Evolutionary conservation across 1,140 invertebrate species (phyloP), one percentile per base, ranked within the genome.

Genomic region (Hermetia illucens): DNA sequence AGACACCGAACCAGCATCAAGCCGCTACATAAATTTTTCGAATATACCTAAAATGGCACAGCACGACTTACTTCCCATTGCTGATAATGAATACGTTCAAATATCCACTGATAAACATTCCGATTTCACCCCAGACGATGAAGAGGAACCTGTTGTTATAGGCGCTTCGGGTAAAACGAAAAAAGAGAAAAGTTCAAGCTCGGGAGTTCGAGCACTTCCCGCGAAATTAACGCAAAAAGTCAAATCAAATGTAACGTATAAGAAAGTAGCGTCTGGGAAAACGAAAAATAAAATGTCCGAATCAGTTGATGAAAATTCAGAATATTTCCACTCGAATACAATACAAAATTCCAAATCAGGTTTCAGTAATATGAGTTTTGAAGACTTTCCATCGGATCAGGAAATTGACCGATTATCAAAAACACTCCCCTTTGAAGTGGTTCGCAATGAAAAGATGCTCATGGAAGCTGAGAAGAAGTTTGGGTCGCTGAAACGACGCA

Each of bases 341-440:
- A 63, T 61, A 46, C 48, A 58, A 24, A 58, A 51, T 44, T 55
- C 53, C 4, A 62, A 67, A 25, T 65, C 65, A 3, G 79, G 78
- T 3, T 80, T 83, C 43, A 78, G 74, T 44, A 83, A 83, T 48
- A 77, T 82, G 75, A 82, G 79, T 47, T 83, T 83, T 45, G 79
- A 82, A 54, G 79, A 83, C 55, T 78, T 79, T 47, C 74, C 75
- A 2, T 76, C 75, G 16, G 79, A 80, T 43, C 75, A 80, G 38
- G 49, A 51, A 41, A 56, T 55, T 32, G 56, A 57, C 48, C 50
- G 52, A 15, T 41, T 54, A 25, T 54, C 50, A 3, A 53, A 54
- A 35, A 55, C 68, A n/a, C 61, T 69, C 19, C 72, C 73, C 2
- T 78, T 77, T 44, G 77, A 80, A 47, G 76, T 79, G 3, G 64